Base-by-base conservation (phyloP, 1,140 invertebrate genomes). In the Limonius californicus region DNA sequence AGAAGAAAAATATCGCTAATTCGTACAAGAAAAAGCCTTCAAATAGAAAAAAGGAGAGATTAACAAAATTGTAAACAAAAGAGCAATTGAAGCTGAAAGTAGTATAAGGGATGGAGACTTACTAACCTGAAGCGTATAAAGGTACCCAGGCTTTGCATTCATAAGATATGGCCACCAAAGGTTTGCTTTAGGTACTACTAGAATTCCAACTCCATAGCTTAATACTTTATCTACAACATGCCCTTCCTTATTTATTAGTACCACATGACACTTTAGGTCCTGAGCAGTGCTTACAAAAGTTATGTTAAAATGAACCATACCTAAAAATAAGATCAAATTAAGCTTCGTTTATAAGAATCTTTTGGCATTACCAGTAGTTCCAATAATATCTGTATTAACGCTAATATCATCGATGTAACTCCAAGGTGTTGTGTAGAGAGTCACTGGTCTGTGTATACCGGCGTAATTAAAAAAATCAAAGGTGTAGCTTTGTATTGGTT, bases 391-490 rank as follows among this genome's bases (percentile, higher is more conserved):
- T 0, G 92, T 95, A 39, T 81, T 83, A 16, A 96, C 81, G 12
- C 87, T 87, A 20, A 97, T 87, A 72, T 97, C 94, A 68, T 94
- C 87, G 20, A 98, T 87, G 72, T 89, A 94, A 0, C 83, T 78
- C 53, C 80, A 79, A 6, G 94, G 95, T n/a, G 91, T 95, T 1
- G 92, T 89, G 74, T 95, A 94, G 6, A 99, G 71, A 68, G 89
- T 84, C 18, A 99, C 95, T 39, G 91, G 85, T 58, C 96, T 85
- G 75, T 98, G 92, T 55, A 99, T 97, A 2, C 97, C 97, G 8
- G 95, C 96, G 78, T 98, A 99, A 76, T 99, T 98, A 79, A 97
- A 98, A 77, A 98, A 99, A 75, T 99, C 97, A 77, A 98, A 98
- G 15, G 89, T 88, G 59, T 94, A 91, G 20, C 84, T 83, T 73